Evolutionary conservation across 2,113 vertebrate genomes (phyloP).

Genomic region (Sigmodon hispidus): DNA sequence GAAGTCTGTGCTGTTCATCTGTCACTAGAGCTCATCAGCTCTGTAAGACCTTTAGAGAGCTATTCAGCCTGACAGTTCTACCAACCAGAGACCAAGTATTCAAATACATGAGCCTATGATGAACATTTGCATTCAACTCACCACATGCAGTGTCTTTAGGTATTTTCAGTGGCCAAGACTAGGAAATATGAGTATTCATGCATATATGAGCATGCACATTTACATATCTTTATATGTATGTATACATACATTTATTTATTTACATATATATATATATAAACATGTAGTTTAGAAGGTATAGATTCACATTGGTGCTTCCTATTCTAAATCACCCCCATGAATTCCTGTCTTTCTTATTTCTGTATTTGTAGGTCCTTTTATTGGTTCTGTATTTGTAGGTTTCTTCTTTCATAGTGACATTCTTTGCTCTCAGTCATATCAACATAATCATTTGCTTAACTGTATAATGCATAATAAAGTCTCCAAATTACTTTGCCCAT

Average conservation of each 20-base stretch:
- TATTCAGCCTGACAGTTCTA: neutral
- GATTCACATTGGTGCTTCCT: neutral
- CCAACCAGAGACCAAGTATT: neutral
- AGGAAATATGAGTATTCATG: neutral
- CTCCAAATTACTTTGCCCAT: neutral
- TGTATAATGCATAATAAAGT: neutral
- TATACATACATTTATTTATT: neutral
- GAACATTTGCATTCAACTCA: neutral
- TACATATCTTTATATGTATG: neutral
- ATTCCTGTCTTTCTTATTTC: slow-evolving; percentile 3
- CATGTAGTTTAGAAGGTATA: neutral
- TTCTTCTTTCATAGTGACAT: neutral
- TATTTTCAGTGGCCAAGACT: neutral
- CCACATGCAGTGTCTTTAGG: neutral
- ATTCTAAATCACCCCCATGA: neutral
- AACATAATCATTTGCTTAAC: neutral
- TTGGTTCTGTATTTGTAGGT: neutral
- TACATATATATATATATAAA: neutral
- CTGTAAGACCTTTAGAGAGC: neutral
- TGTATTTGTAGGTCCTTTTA: neutral
- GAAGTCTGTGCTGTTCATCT: neutral
- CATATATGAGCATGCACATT: neutral
- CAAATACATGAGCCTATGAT: neutral
- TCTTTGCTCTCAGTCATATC: neutral
- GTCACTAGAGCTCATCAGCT: neutral